phyloP scores from a whole-genome alignment of 2,888 invertebrate genomes.

The Cephus runcator region DNA sequence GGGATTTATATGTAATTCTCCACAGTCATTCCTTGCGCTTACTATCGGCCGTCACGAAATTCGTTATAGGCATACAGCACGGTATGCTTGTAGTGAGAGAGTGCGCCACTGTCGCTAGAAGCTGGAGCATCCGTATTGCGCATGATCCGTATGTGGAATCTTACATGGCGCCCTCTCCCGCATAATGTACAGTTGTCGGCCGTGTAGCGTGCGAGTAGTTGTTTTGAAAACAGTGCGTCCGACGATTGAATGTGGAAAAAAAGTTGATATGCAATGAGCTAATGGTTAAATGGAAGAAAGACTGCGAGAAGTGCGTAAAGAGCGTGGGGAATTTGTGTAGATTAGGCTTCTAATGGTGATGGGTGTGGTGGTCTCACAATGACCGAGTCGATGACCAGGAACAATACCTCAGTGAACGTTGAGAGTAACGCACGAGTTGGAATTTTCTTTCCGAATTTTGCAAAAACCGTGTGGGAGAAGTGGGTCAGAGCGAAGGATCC shows the following conservation, averaged over 20 bases:
- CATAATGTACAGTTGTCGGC: not conserved
- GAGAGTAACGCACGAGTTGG: not conserved
- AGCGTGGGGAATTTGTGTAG: not conserved
- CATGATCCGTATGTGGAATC: not conserved
- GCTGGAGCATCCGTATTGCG: not conserved
- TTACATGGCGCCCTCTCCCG: not conserved
- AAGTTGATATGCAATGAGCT: not conserved
- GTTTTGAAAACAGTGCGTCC: not conserved
- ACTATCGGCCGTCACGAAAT: not conserved
- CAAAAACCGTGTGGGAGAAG: constrained; percentile 23
- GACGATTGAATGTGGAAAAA: not conserved
- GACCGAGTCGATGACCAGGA: not conserved
- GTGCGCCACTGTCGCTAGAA: not conserved
- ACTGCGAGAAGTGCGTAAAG: not conserved
- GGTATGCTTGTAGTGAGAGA: not conserved
- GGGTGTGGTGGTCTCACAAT: not conserved
- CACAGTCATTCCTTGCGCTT: not conserved
- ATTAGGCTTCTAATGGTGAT: not conserved
- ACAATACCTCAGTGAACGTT: not conserved
- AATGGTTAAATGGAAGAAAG: not conserved
- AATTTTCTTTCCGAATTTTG: constrained; percentile 21
- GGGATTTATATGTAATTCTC: not conserved
- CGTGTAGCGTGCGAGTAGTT: not conserved
- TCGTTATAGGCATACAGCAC: not conserved
- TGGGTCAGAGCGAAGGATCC: constrained; percentile 41